Evolutionary conservation across 2,113 vertebrate species (phyloP).

Genomic region (Tragulus kanchil): DNA sequence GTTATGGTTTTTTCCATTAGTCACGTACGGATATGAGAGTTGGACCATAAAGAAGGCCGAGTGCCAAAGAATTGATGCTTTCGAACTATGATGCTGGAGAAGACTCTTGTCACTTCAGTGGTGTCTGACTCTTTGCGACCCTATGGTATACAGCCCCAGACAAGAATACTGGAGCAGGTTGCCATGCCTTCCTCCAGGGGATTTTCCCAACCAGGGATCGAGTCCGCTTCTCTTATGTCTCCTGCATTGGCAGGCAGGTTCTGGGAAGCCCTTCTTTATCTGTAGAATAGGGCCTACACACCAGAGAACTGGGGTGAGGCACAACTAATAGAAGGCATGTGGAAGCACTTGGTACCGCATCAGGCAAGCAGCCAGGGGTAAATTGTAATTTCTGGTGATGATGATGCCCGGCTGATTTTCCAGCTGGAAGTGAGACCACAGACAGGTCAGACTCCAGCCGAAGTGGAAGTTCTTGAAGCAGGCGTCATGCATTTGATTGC

Average conservation of each 20-base stretch:
- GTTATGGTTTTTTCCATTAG: not conserved
- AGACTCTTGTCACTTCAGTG: not conserved
- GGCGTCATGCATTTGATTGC: fast-evolving
- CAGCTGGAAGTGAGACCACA: not conserved
- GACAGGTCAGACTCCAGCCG: not conserved
- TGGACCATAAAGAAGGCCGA: not conserved
- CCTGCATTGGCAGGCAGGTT: not conserved
- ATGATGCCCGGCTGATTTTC: fast-evolving
- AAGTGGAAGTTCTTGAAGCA: not conserved
- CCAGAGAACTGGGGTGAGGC: not conserved
- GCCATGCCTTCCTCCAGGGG: not conserved
- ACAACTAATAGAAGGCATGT: fast-evolving
- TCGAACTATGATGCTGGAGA: not conserved
- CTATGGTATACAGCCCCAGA: not conserved
- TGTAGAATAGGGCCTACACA: not conserved
- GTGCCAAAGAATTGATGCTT: not conserved
- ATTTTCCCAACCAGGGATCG: not conserved
- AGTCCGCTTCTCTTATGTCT: not conserved
- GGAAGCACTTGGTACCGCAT: fast-evolving
- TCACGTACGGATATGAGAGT: not conserved
- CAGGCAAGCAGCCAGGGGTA: not conserved
- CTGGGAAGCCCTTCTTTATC: not conserved
- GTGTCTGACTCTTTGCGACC: not conserved
- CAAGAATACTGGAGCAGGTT: not conserved
- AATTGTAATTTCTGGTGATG: fast-evolving